Base-by-base conservation (phyloP, 2,888 invertebrate genomes). In the Hirtodrosophila histrioides region DNA sequence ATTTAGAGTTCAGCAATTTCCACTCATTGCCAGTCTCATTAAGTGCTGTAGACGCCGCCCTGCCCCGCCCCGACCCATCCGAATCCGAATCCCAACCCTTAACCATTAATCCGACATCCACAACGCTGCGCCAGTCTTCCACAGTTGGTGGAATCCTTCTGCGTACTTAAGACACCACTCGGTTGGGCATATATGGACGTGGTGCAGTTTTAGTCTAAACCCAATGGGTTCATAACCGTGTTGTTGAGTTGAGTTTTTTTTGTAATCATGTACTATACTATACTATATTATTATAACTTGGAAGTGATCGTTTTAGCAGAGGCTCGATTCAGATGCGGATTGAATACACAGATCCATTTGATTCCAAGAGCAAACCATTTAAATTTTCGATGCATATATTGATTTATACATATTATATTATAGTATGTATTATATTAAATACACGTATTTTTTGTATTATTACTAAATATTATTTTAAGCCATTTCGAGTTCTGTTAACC, bases 161-260 rank as follows among this genome's bases (percentile, higher is more conserved):
- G 69, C 64, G 86, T 82, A 88, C 86, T 87, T 83, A 82, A 78
- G 71, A 64, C 80, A 65, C 54, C 68, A 40, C 54, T 39, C 46
- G 55, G 51, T 53, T 61, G 63, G 45, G 36, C 58, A 53, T 43
- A 45, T 27, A 37, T 50, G 56, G 40, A 44, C 33, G 73, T 75
- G 77, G 72, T 73, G 78, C 62, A 63, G 63, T 63, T 75, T 27
- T 89, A 88, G 86, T 86, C 89, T 91, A 91, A 91, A 90, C 91
- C 91, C 91, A 91, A 91, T 91, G 91, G 91, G 91, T 91, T 91
- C 91, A 90, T 89, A 85, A 81, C 78, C 85, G 80, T 86, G 51
- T 48, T 74, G 69, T 82, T 86, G 68, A 65, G 62, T 83, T 88
- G 76, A 85, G 58, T 79, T 85, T 31, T 31, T 31, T 31, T 69